Conservation (phyloP, 2,888 invertebrate species). For the Ophion ellenae region DNA sequence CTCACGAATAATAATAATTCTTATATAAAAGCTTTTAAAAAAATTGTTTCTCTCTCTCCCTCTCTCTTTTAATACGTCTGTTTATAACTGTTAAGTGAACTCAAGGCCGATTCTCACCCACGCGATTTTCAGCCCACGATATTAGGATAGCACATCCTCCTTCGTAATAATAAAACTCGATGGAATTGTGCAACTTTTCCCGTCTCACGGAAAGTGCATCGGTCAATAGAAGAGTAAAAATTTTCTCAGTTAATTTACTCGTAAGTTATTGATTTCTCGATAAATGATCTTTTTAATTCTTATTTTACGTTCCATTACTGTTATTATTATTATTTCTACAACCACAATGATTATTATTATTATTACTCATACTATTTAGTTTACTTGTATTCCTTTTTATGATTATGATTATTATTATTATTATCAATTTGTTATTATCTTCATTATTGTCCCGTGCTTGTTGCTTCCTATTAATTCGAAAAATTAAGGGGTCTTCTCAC, state of each 20-base stretch:
- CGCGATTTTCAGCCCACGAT: slow-evolving; percentile 42
- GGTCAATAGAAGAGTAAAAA: not conserved
- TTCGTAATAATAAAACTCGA: slow-evolving; percentile 26
- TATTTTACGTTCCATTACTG: no score
- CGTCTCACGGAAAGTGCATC: slow-evolving; percentile 13
- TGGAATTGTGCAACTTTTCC: slow-evolving; percentile 24
- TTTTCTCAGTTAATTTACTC: not conserved
- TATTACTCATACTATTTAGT: no score
- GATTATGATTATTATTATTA: no score
- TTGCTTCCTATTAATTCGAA: no score
- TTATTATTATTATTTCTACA: no score
- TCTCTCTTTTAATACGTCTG: slow-evolving; percentile 5
- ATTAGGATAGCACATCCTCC: slow-evolving; percentile 36
- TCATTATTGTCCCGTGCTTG: no score
- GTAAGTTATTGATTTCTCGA: not conserved
- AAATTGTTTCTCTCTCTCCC: not conserved
- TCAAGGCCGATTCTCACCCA: slow-evolving; percentile 57
- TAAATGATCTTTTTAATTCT: no score
- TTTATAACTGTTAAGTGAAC: slow-evolving; percentile 18
- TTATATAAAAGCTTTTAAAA: not conserved
- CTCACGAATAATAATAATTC: no score
- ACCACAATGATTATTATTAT: no score
- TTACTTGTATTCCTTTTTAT: no score
- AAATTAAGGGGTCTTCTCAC: no score
- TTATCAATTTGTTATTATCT: no score